Base-by-base conservation (phyloP, 2,888 invertebrate species). In the Parnassius smintheus region DNA sequence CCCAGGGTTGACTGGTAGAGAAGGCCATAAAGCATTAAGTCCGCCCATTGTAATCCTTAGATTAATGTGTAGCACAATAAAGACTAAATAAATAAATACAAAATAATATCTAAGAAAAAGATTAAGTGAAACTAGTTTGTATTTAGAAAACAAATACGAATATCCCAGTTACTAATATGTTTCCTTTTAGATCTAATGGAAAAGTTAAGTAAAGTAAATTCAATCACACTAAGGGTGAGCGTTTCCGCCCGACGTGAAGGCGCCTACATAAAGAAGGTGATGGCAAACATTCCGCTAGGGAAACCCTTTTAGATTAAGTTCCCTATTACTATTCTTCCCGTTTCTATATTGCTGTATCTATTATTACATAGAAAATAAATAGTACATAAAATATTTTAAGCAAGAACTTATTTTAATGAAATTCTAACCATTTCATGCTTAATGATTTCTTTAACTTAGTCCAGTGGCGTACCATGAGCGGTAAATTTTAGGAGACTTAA, bases 201-300 rank as follows among this genome's bases (percentile, higher is more conserved):
- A 72, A 72, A 76, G 74, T 78, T 73, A 74, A 73, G 76, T 76
- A 76, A 76, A 71, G 77, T 79, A 78, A 81, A 81, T 79, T 78
- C 76, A 77, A 77, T 79, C 77, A 75, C 70, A 74, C 72, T 70
- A 68, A 76, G 81, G 76, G 80, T 75, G 77, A 45, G 50, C 76
- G 71, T 75, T 68, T 70, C 71, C 69, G 69, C 68, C 72, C 73
- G 72, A 71, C 69, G 65, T 62, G 50, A 57, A 49, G 68, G 63
- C 59, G 60, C 56, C 59, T 53, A 60, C 52, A 52, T 46, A 41
- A 52, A 53, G 46, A 49, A 53, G 56, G 53, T 49, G 56, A 56
- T 60, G 49, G 60, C 35, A 56, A 64, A 64, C 49, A 57, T 53
- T 56, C 53, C 60, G 52, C 59, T 18, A 22, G 53, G 13, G 44